Conservation (phyloP, 2,797 vertebrate species). For the Knipowitschia caucasica region DNA sequence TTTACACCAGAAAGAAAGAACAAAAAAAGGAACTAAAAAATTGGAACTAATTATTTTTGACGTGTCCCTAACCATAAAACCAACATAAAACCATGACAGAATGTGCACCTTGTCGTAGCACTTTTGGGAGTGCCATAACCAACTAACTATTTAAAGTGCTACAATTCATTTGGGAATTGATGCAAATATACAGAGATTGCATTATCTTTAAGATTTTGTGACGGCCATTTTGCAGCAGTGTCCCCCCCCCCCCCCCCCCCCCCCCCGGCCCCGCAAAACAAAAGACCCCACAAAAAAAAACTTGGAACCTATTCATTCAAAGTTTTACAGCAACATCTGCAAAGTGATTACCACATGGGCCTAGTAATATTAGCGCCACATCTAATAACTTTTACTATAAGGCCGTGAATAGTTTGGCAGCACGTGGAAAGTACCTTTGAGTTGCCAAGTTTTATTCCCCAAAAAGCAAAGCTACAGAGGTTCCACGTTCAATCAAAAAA, state of each 20-base stretch:
- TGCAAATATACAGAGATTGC: conserved; percentile 22
- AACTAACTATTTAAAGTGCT: too few species aligned
- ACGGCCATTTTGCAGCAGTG: too few species aligned
- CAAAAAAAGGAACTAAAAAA: too few species aligned
- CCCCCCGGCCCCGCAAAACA: too few species aligned
- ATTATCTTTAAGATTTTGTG: too few species aligned
- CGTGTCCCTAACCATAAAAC: too few species aligned
- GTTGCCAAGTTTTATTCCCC: background rate
- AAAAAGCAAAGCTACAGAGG: background rate
- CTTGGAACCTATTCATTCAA: conserved; percentile 10
- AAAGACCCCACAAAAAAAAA: conserved; percentile 26
- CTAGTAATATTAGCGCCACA: conserved; percentile 3
- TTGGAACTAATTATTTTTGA: too few species aligned
- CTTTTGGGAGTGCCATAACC: too few species aligned
- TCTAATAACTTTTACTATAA: background rate
- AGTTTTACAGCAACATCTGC: conserved; percentile 21
- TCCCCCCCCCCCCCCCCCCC: too few species aligned
- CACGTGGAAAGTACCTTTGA: conserved; percentile 5
- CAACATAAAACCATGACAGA: too few species aligned
- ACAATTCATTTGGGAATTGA: conserved; percentile 30
- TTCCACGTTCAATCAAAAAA: background rate
- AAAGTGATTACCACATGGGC: background rate
- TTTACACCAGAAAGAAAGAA: too few species aligned
- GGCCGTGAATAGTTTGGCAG: background rate
- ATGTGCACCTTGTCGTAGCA: too few species aligned